Evolutionary conservation across 2,888 invertebrate species (phyloP).

Genomic region (Hirtodrosophila duncani): DNA sequence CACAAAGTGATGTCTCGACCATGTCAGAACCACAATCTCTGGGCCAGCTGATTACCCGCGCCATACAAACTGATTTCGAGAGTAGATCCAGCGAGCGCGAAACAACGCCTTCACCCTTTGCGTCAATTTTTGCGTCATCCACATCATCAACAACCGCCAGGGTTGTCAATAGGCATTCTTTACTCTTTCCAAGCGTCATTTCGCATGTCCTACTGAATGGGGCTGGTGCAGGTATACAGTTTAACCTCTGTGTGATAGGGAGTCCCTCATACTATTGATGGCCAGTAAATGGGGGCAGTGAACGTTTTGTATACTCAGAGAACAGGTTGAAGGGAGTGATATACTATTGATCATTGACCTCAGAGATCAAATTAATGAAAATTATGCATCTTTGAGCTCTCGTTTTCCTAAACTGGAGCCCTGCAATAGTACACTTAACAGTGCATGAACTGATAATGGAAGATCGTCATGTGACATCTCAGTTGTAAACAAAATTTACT

Average conservation of each 20-base stretch:
- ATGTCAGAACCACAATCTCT: conserved; percentile 16
- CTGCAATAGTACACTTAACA: too few species aligned
- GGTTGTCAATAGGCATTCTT: conserved; percentile 38
- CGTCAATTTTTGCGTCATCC: conserved; percentile 47
- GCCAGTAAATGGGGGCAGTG: conserved; percentile 5
- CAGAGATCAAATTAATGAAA: too few species aligned
- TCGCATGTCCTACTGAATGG: conserved; percentile 66
- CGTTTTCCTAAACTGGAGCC: too few species aligned
- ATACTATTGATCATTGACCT: too few species aligned
- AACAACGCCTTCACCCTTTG: conserved; percentile 54
- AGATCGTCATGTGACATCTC: too few species aligned
- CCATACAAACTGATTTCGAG: conserved; percentile 37
- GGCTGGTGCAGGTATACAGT: conserved; percentile 60
- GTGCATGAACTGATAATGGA: too few species aligned
- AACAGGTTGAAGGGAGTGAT: too few species aligned
- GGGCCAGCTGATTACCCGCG: not conserved
- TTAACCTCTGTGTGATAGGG: not conserved
- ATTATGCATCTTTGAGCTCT: too few species aligned
- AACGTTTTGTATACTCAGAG: conserved; percentile 11
- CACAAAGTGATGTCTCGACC: conserved; percentile 29
- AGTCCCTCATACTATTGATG: too few species aligned
- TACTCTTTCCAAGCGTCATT: conserved; percentile 71
- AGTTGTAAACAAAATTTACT: too few species aligned
- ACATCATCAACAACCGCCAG: conserved; percentile 20
- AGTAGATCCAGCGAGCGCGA: conserved; percentile 49